Base-by-base conservation (phyloP, 1,140 invertebrate genomes). In the fruit fly (Drosophila melanogaster) region DNA sequence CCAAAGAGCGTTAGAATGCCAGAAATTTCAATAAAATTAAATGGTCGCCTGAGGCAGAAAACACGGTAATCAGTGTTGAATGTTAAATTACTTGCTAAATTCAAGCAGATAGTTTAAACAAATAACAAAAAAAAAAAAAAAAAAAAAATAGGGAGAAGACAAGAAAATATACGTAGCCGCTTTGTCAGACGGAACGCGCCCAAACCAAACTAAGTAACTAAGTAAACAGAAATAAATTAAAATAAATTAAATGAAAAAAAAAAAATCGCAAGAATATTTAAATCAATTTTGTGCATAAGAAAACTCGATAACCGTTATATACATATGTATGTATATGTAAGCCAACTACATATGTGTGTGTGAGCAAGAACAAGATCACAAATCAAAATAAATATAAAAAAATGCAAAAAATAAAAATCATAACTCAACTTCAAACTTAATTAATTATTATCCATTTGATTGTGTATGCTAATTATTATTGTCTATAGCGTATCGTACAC, bases 141-240 rank as follows among this genome's bases (percentile, higher is more conserved):
- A 38, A 35, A 55, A 40, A 11, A 6, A 37, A 49, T 26, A 40
- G 41, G 15, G 22, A 60, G n/a, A 55, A 8, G 35, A 47, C 37
- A 26, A 40, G 53, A 74, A 74, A 37, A 51, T 71, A 81, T 79
- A 83, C 76, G 65, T 83, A 86, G 83, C 83, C 83, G 83, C 83
- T 76, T 75, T 61, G 83, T 86, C 83, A 69, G 59, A 86, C 70
- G 69, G 75, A 86, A 87, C 79, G 83, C 83, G 83, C 84, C 79
- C 79, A 89, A 87, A 77, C 41, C 44, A 47, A 64, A 70, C 47
- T 69, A 69, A 69, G 19, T 56, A 69, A 49, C 24, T 69, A 76
- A 49, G 22, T 59, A 56, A 56, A 73, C 19, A 22, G 19, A 14
- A 51, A 60, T 69, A 67, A 37, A 4, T 38, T 7, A 26, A 6